Base-by-base conservation (phyloP, 1,140 invertebrate species). In the Anoplolepis gracilipes region DNA sequence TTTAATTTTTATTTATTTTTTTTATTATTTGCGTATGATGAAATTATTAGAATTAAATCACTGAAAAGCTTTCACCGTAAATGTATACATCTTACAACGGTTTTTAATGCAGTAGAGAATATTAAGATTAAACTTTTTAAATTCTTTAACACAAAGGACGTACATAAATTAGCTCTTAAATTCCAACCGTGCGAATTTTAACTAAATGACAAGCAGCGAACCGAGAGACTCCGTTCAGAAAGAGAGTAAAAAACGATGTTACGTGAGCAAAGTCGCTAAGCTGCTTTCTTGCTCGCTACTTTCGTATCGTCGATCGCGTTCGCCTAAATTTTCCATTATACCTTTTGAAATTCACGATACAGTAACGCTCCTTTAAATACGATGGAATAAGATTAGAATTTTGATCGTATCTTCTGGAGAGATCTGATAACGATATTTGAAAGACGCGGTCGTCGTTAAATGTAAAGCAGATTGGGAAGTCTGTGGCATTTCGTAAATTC, bases 121-220 rank as follows among this genome's bases (percentile, higher is more conserved):
- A 72, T 82, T 61, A 61, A 46, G 65, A 73, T 73, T 72, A 55
- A 73, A 46, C 65, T 72, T 82, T 73, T 82, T 72, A 73, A 67
- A 22, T 46, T 46, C 61, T 55, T 82, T 10, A 13, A 59, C 39
- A 72, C 19, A 30, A 72, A 72, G 59, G 53, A 42, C n/a, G 42
- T 59, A 72, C 78, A 59, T 73, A 82, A 82, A 73, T 82, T 70
- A 59, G 67, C 78, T 82, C 53, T 82, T 82, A 72, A 82, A 70
- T 72, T 53, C 28, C 39, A 25, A 25, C 8, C 69, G 16, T 53
- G 46, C 46, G 69, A 72, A 53, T 82, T 72, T 82, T 57, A 82
- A 72, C 67, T 82, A 61, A 82, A 82, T 72, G 67, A 82, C 67
- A 72, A 72, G 78, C 53, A 46, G 25, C 13, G 36, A n/a, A 16